Percentiles rank a stretch among this genome's conserved stretches.
Evolutionary conservation across 2,113 vertebrate species (phyloP).

Genomic region (Ochotona princeps): DNA sequence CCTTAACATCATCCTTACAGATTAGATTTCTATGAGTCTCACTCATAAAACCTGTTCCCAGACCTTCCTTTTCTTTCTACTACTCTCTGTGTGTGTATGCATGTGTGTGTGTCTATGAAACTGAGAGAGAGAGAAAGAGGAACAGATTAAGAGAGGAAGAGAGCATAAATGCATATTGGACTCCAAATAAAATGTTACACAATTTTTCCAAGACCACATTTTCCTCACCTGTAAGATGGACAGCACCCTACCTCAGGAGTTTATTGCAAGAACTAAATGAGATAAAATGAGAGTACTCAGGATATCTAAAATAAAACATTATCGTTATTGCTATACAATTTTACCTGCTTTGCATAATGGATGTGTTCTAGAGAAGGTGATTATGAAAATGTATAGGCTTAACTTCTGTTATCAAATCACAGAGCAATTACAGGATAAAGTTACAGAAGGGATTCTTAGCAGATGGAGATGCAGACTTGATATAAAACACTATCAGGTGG

Average conservation of each 20-base stretch:
- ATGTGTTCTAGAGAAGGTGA: constrained; percentile 70
- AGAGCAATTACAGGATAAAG: constrained; percentile 71
- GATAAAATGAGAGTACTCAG: constrained; percentile 56
- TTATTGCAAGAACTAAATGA: constrained; percentile 60
- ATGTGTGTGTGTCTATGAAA: background rate
- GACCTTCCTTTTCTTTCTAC: background rate
- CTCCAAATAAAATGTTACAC: constrained; percentile 30
- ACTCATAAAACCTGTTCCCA: background rate
- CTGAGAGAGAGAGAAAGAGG: background rate
- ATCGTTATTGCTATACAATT: constrained; percentile 52
- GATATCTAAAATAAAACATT: constrained; percentile 69
- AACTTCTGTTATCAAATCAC: constrained; percentile 72
- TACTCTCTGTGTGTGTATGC: background rate
- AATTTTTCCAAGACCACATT: constrained; percentile 50
- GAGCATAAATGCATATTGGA: background rate
- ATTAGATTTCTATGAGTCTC: background rate
- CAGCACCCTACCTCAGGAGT: constrained; percentile 50
- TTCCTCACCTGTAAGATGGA: constrained; percentile 56
- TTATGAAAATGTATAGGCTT: constrained; percentile 77
- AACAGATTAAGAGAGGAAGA: background rate
- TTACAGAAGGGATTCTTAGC: constrained; percentile 33
- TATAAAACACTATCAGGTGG: background rate
- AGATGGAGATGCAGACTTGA: constrained; percentile 34
- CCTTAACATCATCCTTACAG: constrained; percentile 16
- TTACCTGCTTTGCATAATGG: constrained; percentile 74